Percentiles rank a stretch among this genome's conserved stretches.
Conservation (phyloP, 2,113 vertebrate genomes). For the Piaya cayana region DNA sequence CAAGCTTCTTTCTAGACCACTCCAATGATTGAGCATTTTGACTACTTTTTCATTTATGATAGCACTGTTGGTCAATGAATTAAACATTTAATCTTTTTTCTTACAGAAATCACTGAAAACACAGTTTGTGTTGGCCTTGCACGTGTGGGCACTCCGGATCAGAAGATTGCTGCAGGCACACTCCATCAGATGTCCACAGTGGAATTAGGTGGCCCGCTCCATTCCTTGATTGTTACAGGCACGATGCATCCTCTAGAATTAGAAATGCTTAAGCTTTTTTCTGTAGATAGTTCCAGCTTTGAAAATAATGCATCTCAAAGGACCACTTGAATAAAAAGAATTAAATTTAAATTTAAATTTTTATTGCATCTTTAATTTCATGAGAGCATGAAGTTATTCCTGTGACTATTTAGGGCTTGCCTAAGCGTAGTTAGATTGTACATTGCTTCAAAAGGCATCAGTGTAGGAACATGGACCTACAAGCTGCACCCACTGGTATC, state of each 20-base stretch:
- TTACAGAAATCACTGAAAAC: conserved; percentile 75
- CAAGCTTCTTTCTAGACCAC: not conserved
- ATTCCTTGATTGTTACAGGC: conserved; percentile 89
- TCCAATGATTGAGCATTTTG: not conserved
- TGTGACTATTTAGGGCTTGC: not conserved
- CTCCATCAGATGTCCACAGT: conserved; percentile 83
- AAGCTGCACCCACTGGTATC: not conserved
- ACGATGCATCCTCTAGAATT: conserved; percentile 90
- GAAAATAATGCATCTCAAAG: conserved; percentile 10
- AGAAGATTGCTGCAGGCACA: conserved; percentile 82
- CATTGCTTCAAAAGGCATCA: not conserved
- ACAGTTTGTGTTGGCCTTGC: conserved; percentile 85
- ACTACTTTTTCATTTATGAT: not conserved
- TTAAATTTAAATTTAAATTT: too few relatives aligned
- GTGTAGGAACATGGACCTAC: not conserved
- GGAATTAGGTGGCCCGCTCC: conserved; percentile 87
- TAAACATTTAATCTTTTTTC: not conserved
- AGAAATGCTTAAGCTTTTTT: conserved; percentile 89
- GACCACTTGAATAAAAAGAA: conserved; percentile 44
- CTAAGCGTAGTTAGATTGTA: not conserved
- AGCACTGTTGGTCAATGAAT: not conserved
- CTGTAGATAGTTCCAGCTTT: conserved; percentile 70
- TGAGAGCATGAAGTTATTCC: not conserved
- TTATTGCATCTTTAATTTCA: not conserved
- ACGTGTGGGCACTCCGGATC: conserved; percentile 87